These are phyloP conservation scores for Subacronicta megacephala DNA, from an alignment of 2,888 invertebrate species.

Conservation along the genomic window DNA sequence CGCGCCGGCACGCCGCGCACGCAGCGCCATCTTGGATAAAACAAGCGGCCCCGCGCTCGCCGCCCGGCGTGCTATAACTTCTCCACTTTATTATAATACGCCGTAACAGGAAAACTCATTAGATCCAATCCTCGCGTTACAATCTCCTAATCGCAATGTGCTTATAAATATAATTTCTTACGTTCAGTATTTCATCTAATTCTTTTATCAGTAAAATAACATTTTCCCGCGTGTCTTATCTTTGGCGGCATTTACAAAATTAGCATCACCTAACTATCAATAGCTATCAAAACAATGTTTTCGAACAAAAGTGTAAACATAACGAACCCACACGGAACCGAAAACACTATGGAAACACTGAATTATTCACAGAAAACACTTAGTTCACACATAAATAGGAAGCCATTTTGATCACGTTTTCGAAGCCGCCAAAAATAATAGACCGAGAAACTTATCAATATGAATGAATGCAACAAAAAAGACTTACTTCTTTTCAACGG, in stretches of 20 bases:
- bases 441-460: slow-evolving; percentile 56
- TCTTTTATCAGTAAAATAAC: slow-evolving; percentile 51
- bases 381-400: slow-evolving; percentile 75
- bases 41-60: slow-evolving; percentile 71
- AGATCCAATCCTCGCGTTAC: slow-evolving; percentile 35
- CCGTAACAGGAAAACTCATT: slow-evolving; percentile 50
- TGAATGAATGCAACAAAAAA: slow-evolving; percentile 58
- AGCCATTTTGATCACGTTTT: slow-evolving; percentile 90
- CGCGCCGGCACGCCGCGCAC: slow-evolving; percentile 87
- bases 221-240: slow-evolving; percentile 82
- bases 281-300: slow-evolving; percentile 54
- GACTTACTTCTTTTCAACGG: slow-evolving; percentile 92
- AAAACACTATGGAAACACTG: slow-evolving; percentile 37
- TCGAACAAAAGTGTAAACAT: slow-evolving; percentile 8
- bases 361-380: slow-evolving; percentile 63
- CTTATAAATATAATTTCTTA: slow-evolving; percentile 8
- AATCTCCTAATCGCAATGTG: slow-evolving; percentile 10
- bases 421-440: slow-evolving; percentile 84
- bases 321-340: slow-evolving; percentile 2
- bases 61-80: slow-evolving; percentile 80
- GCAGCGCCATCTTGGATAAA: slow-evolving; percentile 85
- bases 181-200: slow-evolving; percentile 15
- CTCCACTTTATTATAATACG: slow-evolving; percentile 56
- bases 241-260: slow-evolving; percentile 71
- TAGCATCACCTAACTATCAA: slow-evolving; percentile 67